Conservation (phyloP, 2,888 invertebrate genomes). For the Folsomia candida region DNA sequence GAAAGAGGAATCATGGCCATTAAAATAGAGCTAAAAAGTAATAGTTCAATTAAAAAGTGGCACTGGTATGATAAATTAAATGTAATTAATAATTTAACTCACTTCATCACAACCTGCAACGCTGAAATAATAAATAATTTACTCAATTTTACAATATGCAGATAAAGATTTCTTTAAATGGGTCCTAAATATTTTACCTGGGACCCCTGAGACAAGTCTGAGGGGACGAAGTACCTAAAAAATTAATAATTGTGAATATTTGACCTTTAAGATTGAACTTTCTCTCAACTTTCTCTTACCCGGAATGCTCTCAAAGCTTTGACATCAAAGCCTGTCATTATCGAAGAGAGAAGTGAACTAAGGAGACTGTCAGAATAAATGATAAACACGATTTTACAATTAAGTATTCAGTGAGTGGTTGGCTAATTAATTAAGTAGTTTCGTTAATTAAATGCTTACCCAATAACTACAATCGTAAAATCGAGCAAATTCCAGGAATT, state of each 20-base stretch:
- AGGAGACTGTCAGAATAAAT: constrained; percentile 53
- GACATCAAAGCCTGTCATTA: constrained; percentile 60
- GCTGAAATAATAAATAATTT: constrained; percentile 53
- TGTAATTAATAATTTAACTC: too few species aligned
- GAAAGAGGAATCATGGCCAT: constrained; percentile 63
- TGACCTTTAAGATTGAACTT: too few species aligned
- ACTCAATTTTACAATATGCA: neutral
- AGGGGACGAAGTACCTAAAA: constrained; percentile 59
- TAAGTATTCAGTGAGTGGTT: too few species aligned
- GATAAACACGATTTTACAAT: neutral
- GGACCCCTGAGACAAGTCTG: constrained; percentile 63
- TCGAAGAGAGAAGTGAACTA: constrained; percentile 54
- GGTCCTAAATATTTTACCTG: constrained; percentile 61
- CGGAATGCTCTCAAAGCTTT: constrained; percentile 64
- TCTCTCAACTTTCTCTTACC: too few species aligned
- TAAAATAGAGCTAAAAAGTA: constrained; percentile 62
- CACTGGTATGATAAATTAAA: too few species aligned
- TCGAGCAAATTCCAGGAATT: constrained; percentile 65
- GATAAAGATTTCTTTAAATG: neutral
- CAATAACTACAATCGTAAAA: constrained; percentile 62
- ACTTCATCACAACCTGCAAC: constrained; percentile 64
- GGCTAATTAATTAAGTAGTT: too few species aligned
- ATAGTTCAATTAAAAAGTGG: too few species aligned
- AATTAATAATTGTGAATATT: neutral
- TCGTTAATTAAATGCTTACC: constrained; percentile 51